A percentile compares a stretch with the other conserved stretches of the same genome.
Evolutionary conservation across 2,113 vertebrate species (phyloP).

Genomic region (Forbesichthys agassizii): DNA sequence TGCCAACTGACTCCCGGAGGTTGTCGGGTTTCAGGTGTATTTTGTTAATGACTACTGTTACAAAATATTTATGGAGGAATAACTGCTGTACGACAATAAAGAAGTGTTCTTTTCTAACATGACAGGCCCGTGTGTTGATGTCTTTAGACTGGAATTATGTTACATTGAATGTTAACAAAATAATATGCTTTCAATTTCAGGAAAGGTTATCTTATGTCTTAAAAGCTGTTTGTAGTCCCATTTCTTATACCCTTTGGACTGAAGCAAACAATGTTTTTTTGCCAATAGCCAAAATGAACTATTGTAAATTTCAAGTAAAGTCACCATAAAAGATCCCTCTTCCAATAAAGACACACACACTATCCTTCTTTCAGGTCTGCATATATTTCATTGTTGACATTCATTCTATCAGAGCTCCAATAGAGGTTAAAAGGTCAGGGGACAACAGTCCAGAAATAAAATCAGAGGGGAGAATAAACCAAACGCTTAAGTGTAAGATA

Average conservation of each 20-base stretch:
- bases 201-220: too few relatives aligned
- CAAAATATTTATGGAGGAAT: constrained; percentile 60
- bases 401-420: constrained; percentile 66
- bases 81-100: constrained; percentile 69
- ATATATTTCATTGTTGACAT: constrained; percentile 76
- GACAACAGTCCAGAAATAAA: constrained; percentile 30
- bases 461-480: constrained; percentile 19
- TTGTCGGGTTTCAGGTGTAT: constrained; percentile 70
- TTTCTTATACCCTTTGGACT: too few relatives aligned
- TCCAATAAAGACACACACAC: constrained; percentile 42
- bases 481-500: constrained; percentile 22
- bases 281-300: too few relatives aligned
- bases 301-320: too few relatives aligned
- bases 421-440: constrained; percentile 54
- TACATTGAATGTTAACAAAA: background rate
- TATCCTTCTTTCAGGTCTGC: constrained; percentile 65
- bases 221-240: too few relatives aligned
- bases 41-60: constrained; percentile 78
- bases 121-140: constrained; percentile 32
- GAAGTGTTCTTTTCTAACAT: constrained; percentile 75
- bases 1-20: constrained; percentile 29
- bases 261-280: too few relatives aligned
- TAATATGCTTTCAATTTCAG: background rate
- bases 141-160: background rate
- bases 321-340: too few relatives aligned